Base-by-base conservation (phyloP, 53 echinoderm and acorn worm species). In the Astropecten irregularis region DNA sequence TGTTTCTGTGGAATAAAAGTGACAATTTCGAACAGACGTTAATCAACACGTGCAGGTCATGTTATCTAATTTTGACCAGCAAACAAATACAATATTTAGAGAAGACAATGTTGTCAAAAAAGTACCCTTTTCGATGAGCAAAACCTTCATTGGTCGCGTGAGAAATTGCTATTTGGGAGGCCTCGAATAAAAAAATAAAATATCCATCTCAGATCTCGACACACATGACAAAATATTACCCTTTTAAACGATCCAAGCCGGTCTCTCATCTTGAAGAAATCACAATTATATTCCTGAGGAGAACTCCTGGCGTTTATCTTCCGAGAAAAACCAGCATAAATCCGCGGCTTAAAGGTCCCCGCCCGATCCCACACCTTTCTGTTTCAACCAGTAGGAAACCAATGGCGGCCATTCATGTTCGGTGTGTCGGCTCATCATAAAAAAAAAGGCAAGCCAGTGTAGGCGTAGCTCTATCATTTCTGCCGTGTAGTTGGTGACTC, bases 231-330 rank as follows among this genome's bases (percentile, higher is more conserved):
- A 66, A 22, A 47, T 34, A 47, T 89, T 85, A 96, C 97, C 92
- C 93, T 86, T 88, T 96, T 96, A 85, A 96, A 89, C 79, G 97
- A 93, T 89, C 93, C 93, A 63, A 96, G 84, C 42, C 97, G 91
- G 86, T 96, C 97, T 79, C 91, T 91, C 97, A 96, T 96, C 85
- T 89, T 93, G 88, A 84, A 83, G 61, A 67, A 76, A 60, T 69
- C 48, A 48, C 84, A 23, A 29, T 39, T 71, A 85, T 85, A 58
- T 85, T 85, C 85, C 85, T 72, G 42, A 58, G 30, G 66, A 76
- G 61, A 79, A 61, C 36, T 37, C 19, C 62, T 32, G 39, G 61
- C 61, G 59, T 79, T 20, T 79, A 79, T 79, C 48, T 79, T 62
- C 79, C 79, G 30, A 79, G 62, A 25, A 79, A 79, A 79, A 47